A percentile compares a stretch with the other conserved stretches of the same genome.
These are phyloP conservation scores for Sebastes taczanowskii DNA, from an alignment of 2,797 vertebrate species.

Conservation along the genomic window DNA sequence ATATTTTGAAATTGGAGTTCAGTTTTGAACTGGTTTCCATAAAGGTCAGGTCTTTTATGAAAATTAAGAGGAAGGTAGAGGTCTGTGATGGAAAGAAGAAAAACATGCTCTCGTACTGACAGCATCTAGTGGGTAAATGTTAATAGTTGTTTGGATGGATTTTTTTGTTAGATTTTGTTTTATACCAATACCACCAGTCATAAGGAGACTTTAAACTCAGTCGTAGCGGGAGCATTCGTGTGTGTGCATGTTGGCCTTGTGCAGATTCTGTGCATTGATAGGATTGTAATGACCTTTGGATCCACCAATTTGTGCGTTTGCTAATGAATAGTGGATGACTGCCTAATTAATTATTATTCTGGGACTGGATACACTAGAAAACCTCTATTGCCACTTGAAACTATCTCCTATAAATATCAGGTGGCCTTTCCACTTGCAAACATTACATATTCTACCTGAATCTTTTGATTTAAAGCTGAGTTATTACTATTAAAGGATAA, in stretches of 20 bases:
- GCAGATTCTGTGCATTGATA: neutral
- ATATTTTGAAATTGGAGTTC: slow-evolving; percentile 62
- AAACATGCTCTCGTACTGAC: slow-evolving; percentile 21
- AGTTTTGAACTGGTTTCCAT: slow-evolving; percentile 46
- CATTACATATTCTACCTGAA: neutral
- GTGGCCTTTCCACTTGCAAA: neutral
- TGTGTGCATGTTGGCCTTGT: neutral
- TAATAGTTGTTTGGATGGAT: neutral
- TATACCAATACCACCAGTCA: neutral
- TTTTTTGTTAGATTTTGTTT: neutral
- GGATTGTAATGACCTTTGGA: neutral
- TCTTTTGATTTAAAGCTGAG: neutral
- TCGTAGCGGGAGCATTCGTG: neutral
- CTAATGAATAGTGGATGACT: neutral
- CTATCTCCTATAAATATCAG: neutral
- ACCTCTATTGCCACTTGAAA: neutral
- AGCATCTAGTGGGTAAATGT: slow-evolving; percentile 24
- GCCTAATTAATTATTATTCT: neutral
- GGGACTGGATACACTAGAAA: neutral
- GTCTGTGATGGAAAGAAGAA: slow-evolving; percentile 40
- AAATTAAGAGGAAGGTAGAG: slow-evolving; percentile 49
- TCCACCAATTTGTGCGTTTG: neutral
- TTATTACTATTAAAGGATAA: neutral
- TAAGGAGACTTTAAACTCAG: neutral
- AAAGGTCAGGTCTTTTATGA: slow-evolving; percentile 68